Conservation (phyloP, 2,113 vertebrate species). For the Ophthalmolycus amberensis region DNA sequence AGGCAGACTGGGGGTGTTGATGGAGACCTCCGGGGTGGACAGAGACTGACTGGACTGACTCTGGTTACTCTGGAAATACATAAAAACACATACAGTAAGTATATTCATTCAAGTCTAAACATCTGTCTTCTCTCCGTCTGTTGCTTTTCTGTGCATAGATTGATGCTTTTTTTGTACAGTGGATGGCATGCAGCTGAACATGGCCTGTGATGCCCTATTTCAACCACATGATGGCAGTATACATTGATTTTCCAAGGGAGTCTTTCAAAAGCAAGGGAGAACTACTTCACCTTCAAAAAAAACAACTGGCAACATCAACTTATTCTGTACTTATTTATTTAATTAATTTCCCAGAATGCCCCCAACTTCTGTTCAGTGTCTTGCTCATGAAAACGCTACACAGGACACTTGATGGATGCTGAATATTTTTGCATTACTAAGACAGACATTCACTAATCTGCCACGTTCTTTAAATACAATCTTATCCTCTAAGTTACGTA, state of each 20-base stretch:
- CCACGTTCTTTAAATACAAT: background rate
- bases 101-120: background rate
- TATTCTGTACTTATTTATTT: background rate
- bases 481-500: background rate
- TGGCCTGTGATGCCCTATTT: slow-evolving; percentile 13
- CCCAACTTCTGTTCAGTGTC: background rate
- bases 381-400: background rate
- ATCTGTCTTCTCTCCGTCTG: background rate
- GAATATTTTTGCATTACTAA: background rate
- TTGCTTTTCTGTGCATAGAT: background rate
- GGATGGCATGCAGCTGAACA: background rate
- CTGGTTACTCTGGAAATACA: slow-evolving; percentile 83
- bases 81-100: background rate
- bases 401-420: background rate
- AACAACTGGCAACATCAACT: background rate
- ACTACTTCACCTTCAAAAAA: background rate
- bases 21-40: slow-evolving; percentile 94
- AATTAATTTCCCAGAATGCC: slow-evolving; percentile 13
- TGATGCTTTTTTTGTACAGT: background rate
- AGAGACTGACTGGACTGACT: slow-evolving; percentile 89
- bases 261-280: too few species aligned
- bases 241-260: background rate
- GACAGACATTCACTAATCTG: background rate
- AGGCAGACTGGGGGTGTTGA: slow-evolving; percentile 92
- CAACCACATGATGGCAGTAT: slow-evolving; percentile 66